phyloP scores from a whole-genome alignment of 1,140 invertebrate genomes.

The Himalopsyche phryganea region DNA sequence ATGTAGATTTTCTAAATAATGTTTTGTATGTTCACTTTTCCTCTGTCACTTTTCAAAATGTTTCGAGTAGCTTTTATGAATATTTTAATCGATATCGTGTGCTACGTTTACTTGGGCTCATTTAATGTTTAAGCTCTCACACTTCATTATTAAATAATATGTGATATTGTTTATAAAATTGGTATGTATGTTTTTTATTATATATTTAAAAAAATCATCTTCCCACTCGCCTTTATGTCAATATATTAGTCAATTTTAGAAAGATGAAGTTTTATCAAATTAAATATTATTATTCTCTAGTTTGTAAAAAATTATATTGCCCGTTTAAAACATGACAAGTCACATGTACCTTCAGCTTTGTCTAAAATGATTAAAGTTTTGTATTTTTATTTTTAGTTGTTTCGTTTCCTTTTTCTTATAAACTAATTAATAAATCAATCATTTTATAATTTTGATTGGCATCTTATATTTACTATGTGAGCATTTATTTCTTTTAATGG shows the following conservation, averaged over 20 bases:
- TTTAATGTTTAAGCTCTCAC: too few species aligned
- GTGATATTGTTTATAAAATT: background rate
- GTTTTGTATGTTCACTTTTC: too few species aligned
- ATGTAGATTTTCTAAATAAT: too few species aligned
- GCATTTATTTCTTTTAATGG: background rate
- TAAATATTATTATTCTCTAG: too few species aligned
- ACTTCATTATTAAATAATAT: too few species aligned
- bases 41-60: too few species aligned
- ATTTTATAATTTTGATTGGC: background rate
- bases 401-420: background rate
- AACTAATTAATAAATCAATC: background rate
- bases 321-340: background rate
- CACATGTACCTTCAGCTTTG: too few species aligned
- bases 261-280: background rate
- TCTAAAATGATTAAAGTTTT: conserved; percentile 2
- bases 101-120: background rate
- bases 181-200: background rate
- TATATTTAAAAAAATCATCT: background rate
- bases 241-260: background rate
- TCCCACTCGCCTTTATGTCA: background rate
- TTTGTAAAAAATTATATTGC: background rate
- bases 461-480: background rate
- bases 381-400: background rate
- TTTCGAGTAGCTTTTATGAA: too few species aligned
- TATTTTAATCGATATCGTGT: too few species aligned